phyloP scores from a whole-genome alignment of 1,140 invertebrate species.

The Penaeus vannamei region DNA sequence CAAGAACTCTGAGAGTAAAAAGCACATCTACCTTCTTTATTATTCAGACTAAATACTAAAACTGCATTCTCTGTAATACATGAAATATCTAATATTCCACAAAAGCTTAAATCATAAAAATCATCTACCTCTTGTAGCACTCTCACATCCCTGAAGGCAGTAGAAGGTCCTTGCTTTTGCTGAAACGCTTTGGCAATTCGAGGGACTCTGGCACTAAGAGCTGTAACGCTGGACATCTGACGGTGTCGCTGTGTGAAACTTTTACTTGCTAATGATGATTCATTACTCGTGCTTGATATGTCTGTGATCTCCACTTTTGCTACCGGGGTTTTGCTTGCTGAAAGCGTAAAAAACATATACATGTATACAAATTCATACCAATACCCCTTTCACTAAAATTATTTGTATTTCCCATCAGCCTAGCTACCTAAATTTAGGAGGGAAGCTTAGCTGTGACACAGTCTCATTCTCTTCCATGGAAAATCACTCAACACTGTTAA shows the following conservation, averaged over 20 bases:
- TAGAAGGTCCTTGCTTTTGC: background rate
- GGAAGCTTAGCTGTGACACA: too few relatives aligned
- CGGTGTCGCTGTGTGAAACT: background rate
- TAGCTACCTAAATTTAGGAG: too few relatives aligned
- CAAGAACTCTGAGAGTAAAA: too few relatives aligned
- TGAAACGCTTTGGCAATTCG: constrained; percentile 3
- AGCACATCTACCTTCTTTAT: too few relatives aligned
- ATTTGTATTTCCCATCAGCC: too few relatives aligned
- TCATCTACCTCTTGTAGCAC: constrained; percentile 37
- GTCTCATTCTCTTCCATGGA: too few relatives aligned
- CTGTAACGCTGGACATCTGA: background rate
- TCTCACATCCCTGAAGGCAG: background rate
- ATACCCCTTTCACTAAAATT: too few relatives aligned
- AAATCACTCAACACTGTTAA: too few relatives aligned
- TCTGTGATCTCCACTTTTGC: background rate
- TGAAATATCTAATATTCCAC: too few relatives aligned
- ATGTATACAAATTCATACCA: background rate
- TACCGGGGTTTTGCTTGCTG: background rate
- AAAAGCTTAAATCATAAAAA: too few relatives aligned
- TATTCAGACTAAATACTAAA: too few relatives aligned
- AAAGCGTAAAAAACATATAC: constrained; percentile 1
- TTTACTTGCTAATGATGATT: background rate
- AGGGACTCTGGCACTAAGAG: constrained; percentile 40
- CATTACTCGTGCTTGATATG: background rate
- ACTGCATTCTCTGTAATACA: too few relatives aligned